Conservation (phyloP, 2,888 invertebrate species). For the Toxonevra muliebris region DNA sequence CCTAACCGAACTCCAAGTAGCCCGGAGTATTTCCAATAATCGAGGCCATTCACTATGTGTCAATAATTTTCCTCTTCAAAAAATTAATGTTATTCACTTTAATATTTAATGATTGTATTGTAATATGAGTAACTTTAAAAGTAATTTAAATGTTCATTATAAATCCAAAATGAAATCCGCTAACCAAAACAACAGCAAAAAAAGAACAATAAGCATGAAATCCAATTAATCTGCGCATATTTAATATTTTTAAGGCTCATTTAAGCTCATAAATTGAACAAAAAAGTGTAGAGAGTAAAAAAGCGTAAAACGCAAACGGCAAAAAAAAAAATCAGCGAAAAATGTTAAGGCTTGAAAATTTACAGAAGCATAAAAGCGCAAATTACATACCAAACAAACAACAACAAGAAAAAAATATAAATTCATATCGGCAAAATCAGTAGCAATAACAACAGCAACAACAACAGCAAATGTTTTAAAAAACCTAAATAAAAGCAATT, state of each 20-base stretch:
- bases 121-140: too few relatives aligned
- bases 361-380: conserved; percentile 40
- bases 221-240: conserved; percentile 23
- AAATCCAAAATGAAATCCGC: too few relatives aligned
- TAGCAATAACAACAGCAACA: conserved; percentile 19
- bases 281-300: conserved; percentile 6
- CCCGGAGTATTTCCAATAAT: too few relatives aligned
- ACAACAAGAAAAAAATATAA: neutral
- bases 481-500: conserved; percentile 9
- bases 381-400: conserved; percentile 2
- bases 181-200: neutral
- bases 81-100: too few relatives aligned
- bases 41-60: too few relatives aligned
- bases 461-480: conserved; percentile 24
- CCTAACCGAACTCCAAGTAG: too few relatives aligned
- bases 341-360: conserved; percentile 32
- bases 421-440: conserved; percentile 19
- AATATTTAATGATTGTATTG: too few relatives aligned
- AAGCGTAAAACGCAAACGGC: conserved; percentile 12
- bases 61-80: too few relatives aligned
- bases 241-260: conserved; percentile 14
- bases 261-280: conserved; percentile 25
- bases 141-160: too few relatives aligned
- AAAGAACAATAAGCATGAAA: conserved; percentile 16
- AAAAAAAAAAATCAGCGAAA: conserved; percentile 16